Percentiles rank a stretch among this genome's conserved stretches.
These are phyloP conservation scores for Chelonus formosanus DNA, from an alignment of 2,888 invertebrate genomes.

Conservation along the genomic window DNA sequence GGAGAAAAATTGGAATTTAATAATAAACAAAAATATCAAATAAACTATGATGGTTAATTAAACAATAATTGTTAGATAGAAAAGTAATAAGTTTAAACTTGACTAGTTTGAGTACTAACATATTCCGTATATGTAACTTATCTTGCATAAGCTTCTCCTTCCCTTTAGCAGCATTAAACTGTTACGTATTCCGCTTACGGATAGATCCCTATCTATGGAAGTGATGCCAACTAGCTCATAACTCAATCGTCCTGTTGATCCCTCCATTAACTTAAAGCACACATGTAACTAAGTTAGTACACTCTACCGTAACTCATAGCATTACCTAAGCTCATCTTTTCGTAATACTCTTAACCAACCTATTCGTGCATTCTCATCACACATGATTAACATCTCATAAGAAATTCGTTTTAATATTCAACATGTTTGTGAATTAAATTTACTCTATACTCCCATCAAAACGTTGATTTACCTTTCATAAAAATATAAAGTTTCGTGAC, in stretches of 20 bases:
- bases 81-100: constrained; percentile 24
- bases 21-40: too few relatives aligned
- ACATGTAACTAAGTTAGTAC: constrained; percentile 42
- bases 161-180: constrained; percentile 36
- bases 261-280: constrained; percentile 45
- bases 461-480: too few relatives aligned
- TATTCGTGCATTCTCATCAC: constrained; percentile 3
- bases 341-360: neutral
- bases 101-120: constrained; percentile 21
- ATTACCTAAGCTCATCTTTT: constrained; percentile 27
- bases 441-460: neutral
- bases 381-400: constrained; percentile 4
- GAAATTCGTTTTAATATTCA: constrained; percentile 10
- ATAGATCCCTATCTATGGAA: constrained; percentile 44
- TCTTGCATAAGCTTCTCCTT: constrained; percentile 12
- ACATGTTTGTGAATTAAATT: constrained; percentile 5
- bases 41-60: too few relatives aligned
- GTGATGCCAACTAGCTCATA: constrained; percentile 47
- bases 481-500: too few relatives aligned
- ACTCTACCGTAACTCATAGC: constrained; percentile 39
- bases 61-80: neutral
- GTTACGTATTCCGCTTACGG: constrained; percentile 36
- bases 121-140: constrained; percentile 29
- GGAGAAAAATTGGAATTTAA: too few relatives aligned
- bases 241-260: constrained; percentile 48